Conservation (phyloP, 2,888 invertebrate species). For the Thereva unica region DNA sequence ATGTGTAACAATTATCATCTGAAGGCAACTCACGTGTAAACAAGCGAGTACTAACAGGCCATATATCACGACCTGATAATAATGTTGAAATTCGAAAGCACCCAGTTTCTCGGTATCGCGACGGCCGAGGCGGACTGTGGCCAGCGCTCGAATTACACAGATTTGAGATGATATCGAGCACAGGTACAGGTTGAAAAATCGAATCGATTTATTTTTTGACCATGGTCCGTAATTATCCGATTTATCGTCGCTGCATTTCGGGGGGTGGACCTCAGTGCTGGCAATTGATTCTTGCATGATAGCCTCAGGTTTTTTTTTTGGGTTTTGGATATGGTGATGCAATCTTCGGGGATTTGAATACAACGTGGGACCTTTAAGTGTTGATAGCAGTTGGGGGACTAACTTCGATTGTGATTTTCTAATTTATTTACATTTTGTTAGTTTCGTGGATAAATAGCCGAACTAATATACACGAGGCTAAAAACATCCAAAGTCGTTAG, state of each 20-base stretch:
- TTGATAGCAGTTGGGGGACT: too few relatives aligned
- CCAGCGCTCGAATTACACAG: neutral
- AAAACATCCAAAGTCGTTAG: too few relatives aligned
- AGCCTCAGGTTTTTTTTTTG: too few relatives aligned
- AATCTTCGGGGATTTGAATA: too few relatives aligned
- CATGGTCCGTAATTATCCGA: conserved; percentile 19
- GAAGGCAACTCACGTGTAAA: conserved; percentile 20
- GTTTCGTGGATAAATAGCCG: too few relatives aligned
- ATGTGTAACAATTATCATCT: conserved; percentile 28
- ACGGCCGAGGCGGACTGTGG: neutral
- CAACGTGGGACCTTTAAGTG: too few relatives aligned
- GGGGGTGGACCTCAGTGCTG: too few relatives aligned
- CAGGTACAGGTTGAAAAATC: conserved; percentile 23
- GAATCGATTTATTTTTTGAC: conserved; percentile 24
- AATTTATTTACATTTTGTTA: too few relatives aligned
- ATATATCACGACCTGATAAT: conserved; percentile 17
- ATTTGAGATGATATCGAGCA: conserved; percentile 14
- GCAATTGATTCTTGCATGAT: too few relatives aligned
- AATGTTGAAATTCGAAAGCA: conserved; percentile 18
- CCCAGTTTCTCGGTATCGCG: neutral
- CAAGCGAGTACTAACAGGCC: conserved; percentile 6
- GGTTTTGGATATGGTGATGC: too few relatives aligned
- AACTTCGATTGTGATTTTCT: too few relatives aligned
- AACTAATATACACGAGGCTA: too few relatives aligned
- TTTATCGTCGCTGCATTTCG: neutral